Percentiles rank a stretch among this genome's conserved stretches.
phyloP scores from a whole-genome alignment of 2,888 invertebrate species.

The Eretmocerus hayati region DNA sequence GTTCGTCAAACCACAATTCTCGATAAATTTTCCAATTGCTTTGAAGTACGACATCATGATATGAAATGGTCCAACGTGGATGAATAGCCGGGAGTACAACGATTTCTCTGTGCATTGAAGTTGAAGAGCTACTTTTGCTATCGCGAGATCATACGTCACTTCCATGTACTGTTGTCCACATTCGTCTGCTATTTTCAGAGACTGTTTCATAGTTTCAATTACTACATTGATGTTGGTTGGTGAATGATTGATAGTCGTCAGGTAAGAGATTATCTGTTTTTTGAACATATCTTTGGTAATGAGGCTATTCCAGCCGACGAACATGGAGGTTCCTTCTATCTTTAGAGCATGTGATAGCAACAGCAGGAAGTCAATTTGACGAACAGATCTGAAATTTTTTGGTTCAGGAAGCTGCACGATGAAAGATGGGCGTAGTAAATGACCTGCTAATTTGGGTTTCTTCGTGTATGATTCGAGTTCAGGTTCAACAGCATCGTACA shows the following conservation, averaged over 20 bases:
- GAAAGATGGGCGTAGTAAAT: too few species aligned
- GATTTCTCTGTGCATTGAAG: slow-evolving; percentile 29
- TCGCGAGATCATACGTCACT: slow-evolving; percentile 31
- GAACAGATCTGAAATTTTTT: too few species aligned
- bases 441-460: too few species aligned
- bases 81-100: slow-evolving; percentile 35
- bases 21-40: slow-evolving; percentile 30
- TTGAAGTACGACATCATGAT: slow-evolving; percentile 31
- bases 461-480: too few species aligned
- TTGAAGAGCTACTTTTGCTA: slow-evolving; percentile 29
- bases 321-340: too few species aligned
- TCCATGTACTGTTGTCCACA: slow-evolving; percentile 24
- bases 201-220: slow-evolving; percentile 28
- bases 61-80: slow-evolving; percentile 38
- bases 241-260: slow-evolving; percentile 31
- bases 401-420: too few species aligned
- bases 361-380: too few species aligned
- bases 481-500: too few species aligned
- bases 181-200: slow-evolving; percentile 26
- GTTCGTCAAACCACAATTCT: slow-evolving; percentile 23
- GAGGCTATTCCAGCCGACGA: slow-evolving; percentile 31
- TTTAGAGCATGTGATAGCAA: too few species aligned
- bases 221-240: slow-evolving; percentile 30
- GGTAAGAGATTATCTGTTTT: slow-evolving; percentile 28
- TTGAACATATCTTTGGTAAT: slow-evolving; percentile 23